Evolutionary conservation across 1,140 invertebrate species (phyloP).

Genomic region (Nasonia longicornis): DNA sequence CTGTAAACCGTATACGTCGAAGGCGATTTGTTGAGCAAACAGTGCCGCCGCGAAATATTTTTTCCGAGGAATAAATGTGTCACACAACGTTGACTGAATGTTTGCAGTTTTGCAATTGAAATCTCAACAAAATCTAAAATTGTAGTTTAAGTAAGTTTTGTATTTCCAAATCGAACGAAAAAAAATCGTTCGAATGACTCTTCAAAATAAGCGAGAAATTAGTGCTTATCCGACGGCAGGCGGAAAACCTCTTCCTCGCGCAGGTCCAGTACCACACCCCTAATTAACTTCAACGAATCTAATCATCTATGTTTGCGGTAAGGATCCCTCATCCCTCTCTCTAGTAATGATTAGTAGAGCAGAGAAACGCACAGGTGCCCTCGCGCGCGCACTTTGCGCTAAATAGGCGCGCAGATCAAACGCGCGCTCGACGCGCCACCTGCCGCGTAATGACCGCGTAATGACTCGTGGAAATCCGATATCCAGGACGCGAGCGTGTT

Average conservation of each 20-base stretch:
- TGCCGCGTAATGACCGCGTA: constrained; percentile 58
- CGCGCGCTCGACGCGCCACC: constrained; percentile 51
- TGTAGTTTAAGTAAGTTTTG: too few species aligned
- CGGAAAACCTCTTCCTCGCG: background rate
- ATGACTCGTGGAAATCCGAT: constrained; percentile 55
- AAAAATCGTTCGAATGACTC: background rate
- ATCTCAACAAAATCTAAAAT: too few species aligned
- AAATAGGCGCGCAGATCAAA: constrained; percentile 53
- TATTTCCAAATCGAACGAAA: background rate
- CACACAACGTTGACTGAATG: too few species aligned
- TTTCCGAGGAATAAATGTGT: too few species aligned
- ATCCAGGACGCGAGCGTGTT: background rate
- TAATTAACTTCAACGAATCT: background rate
- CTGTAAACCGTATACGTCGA: constrained; percentile 44
- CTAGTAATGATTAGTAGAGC: background rate
- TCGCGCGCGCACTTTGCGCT: constrained; percentile 44
- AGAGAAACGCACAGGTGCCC: constrained; percentile 55
- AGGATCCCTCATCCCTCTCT: background rate
- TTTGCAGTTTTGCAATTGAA: too few species aligned
- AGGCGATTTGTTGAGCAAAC: background rate
- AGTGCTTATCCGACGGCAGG: background rate
- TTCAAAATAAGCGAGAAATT: background rate
- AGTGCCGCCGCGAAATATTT: background rate
- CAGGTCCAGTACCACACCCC: background rate
- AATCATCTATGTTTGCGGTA: background rate